A percentile compares a stretch with the other conserved stretches of the same genome.
Evolutionary conservation across 2,888 invertebrate species (phyloP).

Genomic region (Erebia aethiops): DNA sequence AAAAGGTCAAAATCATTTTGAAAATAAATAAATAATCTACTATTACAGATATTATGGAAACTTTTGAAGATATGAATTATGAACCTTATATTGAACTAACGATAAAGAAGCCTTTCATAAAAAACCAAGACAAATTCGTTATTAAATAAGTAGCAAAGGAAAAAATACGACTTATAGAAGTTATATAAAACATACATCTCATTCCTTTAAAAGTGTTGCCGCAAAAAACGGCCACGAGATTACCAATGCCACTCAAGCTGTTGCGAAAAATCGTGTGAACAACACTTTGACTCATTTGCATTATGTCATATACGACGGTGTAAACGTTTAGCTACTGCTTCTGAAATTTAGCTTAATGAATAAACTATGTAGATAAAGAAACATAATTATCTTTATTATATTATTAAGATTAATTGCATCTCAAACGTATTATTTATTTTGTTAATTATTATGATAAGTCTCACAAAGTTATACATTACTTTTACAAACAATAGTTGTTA

Average conservation of each 20-base stretch:
- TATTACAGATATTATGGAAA: too few relatives aligned
- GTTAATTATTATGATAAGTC: neutral
- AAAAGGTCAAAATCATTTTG: too few relatives aligned
- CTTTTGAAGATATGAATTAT: neutral
- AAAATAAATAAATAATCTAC: too few relatives aligned
- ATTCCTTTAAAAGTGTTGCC: conserved; percentile 60
- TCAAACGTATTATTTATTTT: conserved; percentile 10
- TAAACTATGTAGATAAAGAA: conserved; percentile 25
- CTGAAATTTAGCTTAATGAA: conserved; percentile 28
- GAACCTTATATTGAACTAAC: neutral
- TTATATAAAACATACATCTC: conserved; percentile 49
- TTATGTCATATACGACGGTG: conserved; percentile 70
- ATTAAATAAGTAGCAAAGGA: conserved; percentile 18
- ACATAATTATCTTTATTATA: conserved; percentile 20
- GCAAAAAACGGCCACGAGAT: conserved; percentile 64
- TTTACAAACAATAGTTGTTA: neutral
- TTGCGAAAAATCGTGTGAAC: too few relatives aligned
- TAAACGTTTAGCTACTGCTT: conserved; percentile 70
- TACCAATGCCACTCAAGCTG: too few relatives aligned
- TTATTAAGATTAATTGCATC: conserved; percentile 8
- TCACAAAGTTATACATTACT: neutral
- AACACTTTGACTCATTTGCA: conserved; percentile 64
- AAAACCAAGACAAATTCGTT: conserved; percentile 13
- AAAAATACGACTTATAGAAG: conserved; percentile 33
- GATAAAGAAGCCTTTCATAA: neutral